A percentile compares a stretch with the other conserved stretches of the same genome.
Evolutionary conservation across 2,797 vertebrate genomes (phyloP).

Genomic region (Eupleurogrammus muticus): DNA sequence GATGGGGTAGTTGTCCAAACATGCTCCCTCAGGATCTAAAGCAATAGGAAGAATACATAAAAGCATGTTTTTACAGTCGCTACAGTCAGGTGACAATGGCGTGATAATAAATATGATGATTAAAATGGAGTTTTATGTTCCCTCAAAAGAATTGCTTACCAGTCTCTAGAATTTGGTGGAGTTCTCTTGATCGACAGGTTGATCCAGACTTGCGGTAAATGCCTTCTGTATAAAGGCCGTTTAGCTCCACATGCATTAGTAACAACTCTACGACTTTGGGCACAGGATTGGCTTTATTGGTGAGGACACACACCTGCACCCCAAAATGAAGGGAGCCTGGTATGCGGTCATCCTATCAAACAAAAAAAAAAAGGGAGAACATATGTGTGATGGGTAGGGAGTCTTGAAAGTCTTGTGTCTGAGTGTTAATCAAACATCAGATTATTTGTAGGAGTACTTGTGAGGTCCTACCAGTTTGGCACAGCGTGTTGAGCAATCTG

Average conservation of each 20-base stretch:
- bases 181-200: conserved; percentile 89
- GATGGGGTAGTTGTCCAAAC: conserved; percentile 93
- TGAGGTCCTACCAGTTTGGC: conserved; percentile 83
- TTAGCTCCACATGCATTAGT: conserved; percentile 93
- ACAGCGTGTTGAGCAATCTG: conserved; percentile 84
- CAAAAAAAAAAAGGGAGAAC: background rate
- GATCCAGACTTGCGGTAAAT: conserved; percentile 98
- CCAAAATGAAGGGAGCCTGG: conserved; percentile 89
- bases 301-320: conserved; percentile 88
- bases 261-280: conserved; percentile 92
- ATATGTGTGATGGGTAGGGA: background rate
- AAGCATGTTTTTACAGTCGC: background rate
- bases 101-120: background rate
- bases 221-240: conserved; percentile 95
- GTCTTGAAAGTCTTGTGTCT: background rate
- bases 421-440: background rate
- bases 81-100: background rate
- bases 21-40: conserved; percentile 84
- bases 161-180: conserved; percentile 90
- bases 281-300: conserved; percentile 84
- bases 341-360: conserved; percentile 73
- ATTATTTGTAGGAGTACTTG: background rate
- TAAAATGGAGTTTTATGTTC: background rate
- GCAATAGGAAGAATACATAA: conserved; percentile 22
- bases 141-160: conserved; percentile 70